These are phyloP conservation scores for Tachysurus fulvidraco DNA, from an alignment of 2,113 vertebrate genomes.

Conservation along the genomic window DNA sequence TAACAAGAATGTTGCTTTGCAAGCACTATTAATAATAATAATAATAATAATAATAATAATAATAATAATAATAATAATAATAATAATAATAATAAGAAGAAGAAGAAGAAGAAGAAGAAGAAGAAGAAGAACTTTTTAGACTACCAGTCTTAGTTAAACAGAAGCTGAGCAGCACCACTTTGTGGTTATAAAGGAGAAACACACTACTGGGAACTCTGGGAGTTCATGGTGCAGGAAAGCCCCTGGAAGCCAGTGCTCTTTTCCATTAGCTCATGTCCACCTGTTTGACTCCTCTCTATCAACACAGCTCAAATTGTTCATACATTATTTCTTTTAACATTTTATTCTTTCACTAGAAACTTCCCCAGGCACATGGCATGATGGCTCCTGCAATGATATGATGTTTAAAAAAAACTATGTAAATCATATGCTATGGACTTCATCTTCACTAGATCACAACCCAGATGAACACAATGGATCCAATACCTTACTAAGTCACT, in stretches of 20 bases:
- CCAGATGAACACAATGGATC: too few relatives aligned
- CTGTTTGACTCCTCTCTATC: neutral
- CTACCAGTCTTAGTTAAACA: neutral
- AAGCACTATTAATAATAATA: neutral
- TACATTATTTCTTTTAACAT: neutral
- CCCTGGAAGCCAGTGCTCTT: neutral
- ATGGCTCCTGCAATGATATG: neutral
- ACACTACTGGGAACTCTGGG: neutral
- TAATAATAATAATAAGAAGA: too few relatives aligned
- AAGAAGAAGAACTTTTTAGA: too few relatives aligned
- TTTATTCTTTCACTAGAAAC: neutral
- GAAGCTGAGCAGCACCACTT: constrained; percentile 24
- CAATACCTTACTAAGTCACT: neutral
- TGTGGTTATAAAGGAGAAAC: constrained; percentile 26
- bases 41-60: neutral
- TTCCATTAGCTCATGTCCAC: constrained; percentile 28
- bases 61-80: too few relatives aligned
- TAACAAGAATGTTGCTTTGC: too few relatives aligned
- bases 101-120: too few relatives aligned
- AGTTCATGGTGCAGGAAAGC: constrained; percentile 15
- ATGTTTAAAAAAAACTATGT: neutral
- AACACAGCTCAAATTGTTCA: neutral
- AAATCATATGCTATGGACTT: neutral
- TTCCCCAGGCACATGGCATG: neutral
- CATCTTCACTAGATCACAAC: neutral